phyloP scores from a whole-genome alignment of 2,797 vertebrate genomes.

The Myripristis murdjan region DNA sequence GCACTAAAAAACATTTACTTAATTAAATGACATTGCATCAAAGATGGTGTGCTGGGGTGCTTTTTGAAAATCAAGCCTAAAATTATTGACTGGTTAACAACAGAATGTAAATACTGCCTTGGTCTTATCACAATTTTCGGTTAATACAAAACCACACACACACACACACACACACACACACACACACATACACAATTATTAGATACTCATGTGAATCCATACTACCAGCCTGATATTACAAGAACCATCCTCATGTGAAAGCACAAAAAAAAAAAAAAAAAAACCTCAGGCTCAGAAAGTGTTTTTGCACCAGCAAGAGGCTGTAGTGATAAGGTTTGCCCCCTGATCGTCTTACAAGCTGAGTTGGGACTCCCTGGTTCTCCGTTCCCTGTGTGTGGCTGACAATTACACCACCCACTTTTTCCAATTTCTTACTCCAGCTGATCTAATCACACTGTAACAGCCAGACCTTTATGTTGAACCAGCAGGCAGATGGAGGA shows the following conservation, averaged over 20 bases:
- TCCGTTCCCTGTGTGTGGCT: slow-evolving; percentile 12
- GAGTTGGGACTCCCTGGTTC: neutral
- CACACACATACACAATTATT: too few relatives aligned
- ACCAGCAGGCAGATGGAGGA: slow-evolving; percentile 45
- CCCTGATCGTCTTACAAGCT: slow-evolving; percentile 5
- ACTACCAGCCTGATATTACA: neutral
- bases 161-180: too few relatives aligned
- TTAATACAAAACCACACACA: too few relatives aligned
- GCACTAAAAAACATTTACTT: too few relatives aligned
- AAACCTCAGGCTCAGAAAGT: neutral
- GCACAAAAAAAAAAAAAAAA: neutral
- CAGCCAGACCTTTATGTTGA: slow-evolving; percentile 26
- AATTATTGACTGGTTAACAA: too few relatives aligned
- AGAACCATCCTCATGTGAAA: neutral
- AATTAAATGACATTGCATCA: too few relatives aligned
- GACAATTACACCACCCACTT: slow-evolving; percentile 7
- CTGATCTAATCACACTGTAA: slow-evolving; percentile 43
- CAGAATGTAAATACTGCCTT: too few relatives aligned
- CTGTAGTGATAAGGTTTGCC: neutral
- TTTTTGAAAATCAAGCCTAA: too few relatives aligned
- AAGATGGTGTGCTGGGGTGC: too few relatives aligned
- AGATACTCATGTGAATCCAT: neutral
- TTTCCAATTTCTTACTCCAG: slow-evolving; percentile 38
- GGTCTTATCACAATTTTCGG: too few relatives aligned
- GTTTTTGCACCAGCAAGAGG: too few relatives aligned